These are phyloP conservation scores for Elegia similella DNA, from an alignment of 2,888 invertebrate species.

Conservation along the genomic window DNA sequence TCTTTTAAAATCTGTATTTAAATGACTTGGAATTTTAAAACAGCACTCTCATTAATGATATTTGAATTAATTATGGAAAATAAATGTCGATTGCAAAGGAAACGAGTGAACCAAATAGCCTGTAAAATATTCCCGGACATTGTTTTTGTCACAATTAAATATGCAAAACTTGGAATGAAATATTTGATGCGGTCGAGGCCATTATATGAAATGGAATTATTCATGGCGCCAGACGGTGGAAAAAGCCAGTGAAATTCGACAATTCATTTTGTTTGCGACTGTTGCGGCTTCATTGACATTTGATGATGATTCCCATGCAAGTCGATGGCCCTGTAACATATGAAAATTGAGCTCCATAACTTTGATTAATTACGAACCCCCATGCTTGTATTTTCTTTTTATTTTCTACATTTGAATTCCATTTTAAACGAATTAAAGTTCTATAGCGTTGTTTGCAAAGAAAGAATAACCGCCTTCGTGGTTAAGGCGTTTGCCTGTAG, in stretches of 20 bases:
- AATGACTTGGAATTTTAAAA: neutral
- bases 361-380: neutral
- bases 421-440: too few species aligned
- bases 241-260: conserved; percentile 71
- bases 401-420: neutral
- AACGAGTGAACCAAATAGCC: conserved; percentile 39
- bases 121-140: conserved; percentile 55
- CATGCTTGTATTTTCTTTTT: neutral
- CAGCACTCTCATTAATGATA: conserved; percentile 18
- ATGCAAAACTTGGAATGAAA: conserved; percentile 73
- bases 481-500: too few species aligned
- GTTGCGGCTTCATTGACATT: conserved; percentile 60
- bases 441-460: too few species aligned
- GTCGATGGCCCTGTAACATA: conserved; percentile 22
- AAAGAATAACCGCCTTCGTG: too few species aligned
- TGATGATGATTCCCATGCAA: conserved; percentile 49
- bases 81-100: conserved; percentile 33
- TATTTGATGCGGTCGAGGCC: conserved; percentile 73
- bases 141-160: conserved; percentile 71
- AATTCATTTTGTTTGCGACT: conserved; percentile 72
- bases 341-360: neutral
- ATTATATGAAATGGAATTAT: conserved; percentile 75
- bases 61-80: conserved; percentile 35
- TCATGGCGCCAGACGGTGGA: conserved; percentile 68
- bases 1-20: conserved; percentile 6